Evolutionary conservation across 2,888 invertebrate genomes (phyloP).

Genomic region (Pristionchus exspectatus): DNA sequence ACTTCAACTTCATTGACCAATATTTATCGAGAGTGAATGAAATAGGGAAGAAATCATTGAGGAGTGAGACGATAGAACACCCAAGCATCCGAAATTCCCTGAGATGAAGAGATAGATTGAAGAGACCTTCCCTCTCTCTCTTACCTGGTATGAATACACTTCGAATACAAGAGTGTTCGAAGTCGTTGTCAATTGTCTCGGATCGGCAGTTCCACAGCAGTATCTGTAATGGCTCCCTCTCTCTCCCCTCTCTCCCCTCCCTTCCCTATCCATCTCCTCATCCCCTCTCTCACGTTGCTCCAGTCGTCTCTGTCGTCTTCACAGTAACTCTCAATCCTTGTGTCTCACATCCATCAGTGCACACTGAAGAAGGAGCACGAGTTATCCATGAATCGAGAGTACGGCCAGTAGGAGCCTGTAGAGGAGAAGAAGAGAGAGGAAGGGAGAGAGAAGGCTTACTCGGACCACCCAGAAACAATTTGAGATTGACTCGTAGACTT

Average conservation of each 20-base stretch:
- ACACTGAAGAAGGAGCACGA: constrained; percentile 9
- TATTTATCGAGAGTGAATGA: constrained; percentile 16
- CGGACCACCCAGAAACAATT: constrained; percentile 41
- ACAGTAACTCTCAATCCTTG: constrained; percentile 29
- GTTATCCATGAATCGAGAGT: constrained; percentile 33
- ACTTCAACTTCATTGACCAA: neutral
- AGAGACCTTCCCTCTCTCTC: neutral
- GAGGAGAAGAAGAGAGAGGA: neutral
- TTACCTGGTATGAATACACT: constrained; percentile 41
- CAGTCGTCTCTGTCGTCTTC: constrained; percentile 3
- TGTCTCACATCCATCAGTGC: constrained; percentile 46
- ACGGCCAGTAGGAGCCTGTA: constrained; percentile 47
- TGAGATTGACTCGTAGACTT: neutral
- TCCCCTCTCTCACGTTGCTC: constrained; percentile 6
- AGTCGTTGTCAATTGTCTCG: constrained; percentile 2
- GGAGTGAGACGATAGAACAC: constrained; percentile 48
- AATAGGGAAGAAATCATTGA: neutral
- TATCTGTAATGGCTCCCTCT: neutral
- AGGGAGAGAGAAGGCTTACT: neutral
- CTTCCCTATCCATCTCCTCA: neutral
- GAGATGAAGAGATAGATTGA: neutral
- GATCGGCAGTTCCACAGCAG: constrained; percentile 46
- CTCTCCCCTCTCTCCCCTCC: neutral
- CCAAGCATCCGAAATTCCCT: constrained; percentile 41
- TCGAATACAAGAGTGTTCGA: constrained; percentile 29